Conservation (phyloP, 2,888 invertebrate genomes). For the Andrena hattorfiana region DNA sequence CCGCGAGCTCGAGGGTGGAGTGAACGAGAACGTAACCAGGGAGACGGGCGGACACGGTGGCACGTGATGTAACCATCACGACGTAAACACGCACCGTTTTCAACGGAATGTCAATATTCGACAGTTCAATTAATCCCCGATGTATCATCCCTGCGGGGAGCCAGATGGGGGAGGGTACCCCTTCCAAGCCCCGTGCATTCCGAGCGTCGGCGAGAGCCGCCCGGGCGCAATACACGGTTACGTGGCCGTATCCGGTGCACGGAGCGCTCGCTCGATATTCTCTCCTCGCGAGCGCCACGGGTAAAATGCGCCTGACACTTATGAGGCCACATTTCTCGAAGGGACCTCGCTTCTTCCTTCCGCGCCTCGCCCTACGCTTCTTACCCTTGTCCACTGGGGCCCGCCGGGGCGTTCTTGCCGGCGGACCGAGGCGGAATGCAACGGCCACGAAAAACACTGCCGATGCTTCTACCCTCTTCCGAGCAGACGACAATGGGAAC, state of each 20-base stretch:
- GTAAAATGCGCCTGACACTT: slow-evolving; percentile 63
- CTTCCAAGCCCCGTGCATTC: slow-evolving; percentile 29
- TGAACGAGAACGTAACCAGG: not conserved
- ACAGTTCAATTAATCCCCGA: slow-evolving; percentile 78
- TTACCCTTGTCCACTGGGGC: not conserved
- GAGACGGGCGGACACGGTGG: not conserved
- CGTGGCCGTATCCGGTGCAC: slow-evolving; percentile 25
- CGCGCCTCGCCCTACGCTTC: not conserved
- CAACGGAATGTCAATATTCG: slow-evolving; percentile 75
- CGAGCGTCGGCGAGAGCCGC: slow-evolving; percentile 38
- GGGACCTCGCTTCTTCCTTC: slow-evolving; percentile 1
- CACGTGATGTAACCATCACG: slow-evolving; percentile 53
- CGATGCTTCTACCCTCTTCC: slow-evolving; percentile 22
- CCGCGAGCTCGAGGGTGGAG: not conserved
- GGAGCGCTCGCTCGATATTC: slow-evolving; percentile 53
- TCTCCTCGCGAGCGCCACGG: slow-evolving; percentile 55
- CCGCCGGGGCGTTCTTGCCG: slow-evolving; percentile 1
- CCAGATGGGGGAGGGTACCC: slow-evolving; percentile 41
- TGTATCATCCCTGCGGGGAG: slow-evolving; percentile 58
- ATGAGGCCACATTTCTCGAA: slow-evolving; percentile 61
- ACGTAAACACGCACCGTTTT: slow-evolving; percentile 64
- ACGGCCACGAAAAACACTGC: slow-evolving; percentile 9
- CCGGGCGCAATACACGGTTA: slow-evolving; percentile 35
- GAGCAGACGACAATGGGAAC: slow-evolving; percentile 21
- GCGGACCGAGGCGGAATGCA: slow-evolving; percentile 37